A percentile compares a stretch with the other conserved stretches of the same genome.
phyloP scores from a whole-genome alignment of 2,113 vertebrate species.

The Pelecanoides urinatrix region DNA sequence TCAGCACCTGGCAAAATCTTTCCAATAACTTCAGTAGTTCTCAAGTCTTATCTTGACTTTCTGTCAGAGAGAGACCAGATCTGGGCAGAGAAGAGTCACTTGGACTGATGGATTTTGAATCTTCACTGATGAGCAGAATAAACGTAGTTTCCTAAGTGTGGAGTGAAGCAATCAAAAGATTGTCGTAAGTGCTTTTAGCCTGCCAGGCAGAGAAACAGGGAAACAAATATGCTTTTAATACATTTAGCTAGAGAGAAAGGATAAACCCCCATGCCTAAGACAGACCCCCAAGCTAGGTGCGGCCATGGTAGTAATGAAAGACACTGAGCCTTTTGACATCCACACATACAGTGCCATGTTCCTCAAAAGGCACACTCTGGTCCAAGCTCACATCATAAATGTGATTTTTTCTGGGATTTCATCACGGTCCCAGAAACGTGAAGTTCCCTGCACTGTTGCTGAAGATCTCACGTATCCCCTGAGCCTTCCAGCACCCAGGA shows the following conservation, averaged over 20 bases:
- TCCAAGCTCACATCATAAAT: neutral
- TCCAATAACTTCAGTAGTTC: neutral
- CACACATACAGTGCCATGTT: neutral
- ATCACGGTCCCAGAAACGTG: rapidly evolving
- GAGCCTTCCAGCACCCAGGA: neutral
- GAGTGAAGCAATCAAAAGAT: neutral
- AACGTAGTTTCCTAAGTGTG: neutral
- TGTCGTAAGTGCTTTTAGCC: neutral
- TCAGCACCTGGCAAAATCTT: neutral
- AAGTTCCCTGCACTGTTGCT: neutral
- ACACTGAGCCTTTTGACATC: neutral
- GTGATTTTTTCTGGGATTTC: neutral
- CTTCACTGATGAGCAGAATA: neutral
- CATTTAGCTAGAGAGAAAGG: neutral
- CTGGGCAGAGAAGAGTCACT: neutral
- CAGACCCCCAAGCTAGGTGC: neutral
- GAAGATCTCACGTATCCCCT: neutral
- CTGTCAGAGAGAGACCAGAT: neutral
- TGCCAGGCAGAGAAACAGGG: neutral
- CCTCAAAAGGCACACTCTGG: neutral
- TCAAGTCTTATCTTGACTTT: neutral
- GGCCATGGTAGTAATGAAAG: neutral
- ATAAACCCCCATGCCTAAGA: neutral
- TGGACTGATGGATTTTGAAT: neutral
- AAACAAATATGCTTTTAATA: neutral